A percentile compares a stretch with the other conserved stretches of the same genome.
Conservation (phyloP, 2,888 invertebrate species). For the Sarcophaga subvicina region DNA sequence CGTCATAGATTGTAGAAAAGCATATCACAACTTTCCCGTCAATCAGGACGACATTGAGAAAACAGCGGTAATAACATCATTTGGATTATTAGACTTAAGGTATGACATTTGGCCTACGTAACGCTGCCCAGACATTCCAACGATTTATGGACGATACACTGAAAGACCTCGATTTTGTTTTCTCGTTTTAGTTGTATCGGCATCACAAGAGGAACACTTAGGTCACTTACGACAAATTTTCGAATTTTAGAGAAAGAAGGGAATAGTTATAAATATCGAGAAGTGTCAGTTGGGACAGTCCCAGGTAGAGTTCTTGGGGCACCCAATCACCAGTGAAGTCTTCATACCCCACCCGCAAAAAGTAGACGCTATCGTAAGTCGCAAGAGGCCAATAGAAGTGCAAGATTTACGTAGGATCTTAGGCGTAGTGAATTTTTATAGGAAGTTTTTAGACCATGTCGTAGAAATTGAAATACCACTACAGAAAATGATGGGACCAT, state of each 20-base stretch:
- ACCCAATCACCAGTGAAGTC: neutral
- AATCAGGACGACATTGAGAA: conserved; percentile 34
- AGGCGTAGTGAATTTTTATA: conserved; percentile 36
- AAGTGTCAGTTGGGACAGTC: conserved; percentile 45
- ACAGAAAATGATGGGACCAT: conserved; percentile 46
- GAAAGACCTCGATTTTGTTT: conserved; percentile 40
- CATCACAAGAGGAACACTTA: conserved; percentile 29
- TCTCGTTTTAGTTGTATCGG: conserved; percentile 34
- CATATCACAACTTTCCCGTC: conserved; percentile 36
- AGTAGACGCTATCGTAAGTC: neutral
- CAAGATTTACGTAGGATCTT: conserved; percentile 34
- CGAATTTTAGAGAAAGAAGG: conserved; percentile 16
- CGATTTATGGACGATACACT: conserved; percentile 15
- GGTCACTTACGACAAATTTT: conserved; percentile 30
- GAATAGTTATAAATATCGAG: conserved; percentile 33
- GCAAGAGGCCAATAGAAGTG: conserved; percentile 11
- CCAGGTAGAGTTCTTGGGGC: conserved; percentile 47
- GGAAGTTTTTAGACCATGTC: conserved; percentile 46
- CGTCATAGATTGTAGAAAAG: conserved; percentile 44
- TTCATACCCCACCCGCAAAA: neutral
- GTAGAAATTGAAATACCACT: conserved; percentile 41
- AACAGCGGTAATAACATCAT: conserved; percentile 10
- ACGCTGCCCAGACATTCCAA: no score
- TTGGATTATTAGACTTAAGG: no score
- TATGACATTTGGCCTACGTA: no score